Evolutionary conservation across 1,140 invertebrate genomes (phyloP).

Genomic region (Plutomurus gul): DNA sequence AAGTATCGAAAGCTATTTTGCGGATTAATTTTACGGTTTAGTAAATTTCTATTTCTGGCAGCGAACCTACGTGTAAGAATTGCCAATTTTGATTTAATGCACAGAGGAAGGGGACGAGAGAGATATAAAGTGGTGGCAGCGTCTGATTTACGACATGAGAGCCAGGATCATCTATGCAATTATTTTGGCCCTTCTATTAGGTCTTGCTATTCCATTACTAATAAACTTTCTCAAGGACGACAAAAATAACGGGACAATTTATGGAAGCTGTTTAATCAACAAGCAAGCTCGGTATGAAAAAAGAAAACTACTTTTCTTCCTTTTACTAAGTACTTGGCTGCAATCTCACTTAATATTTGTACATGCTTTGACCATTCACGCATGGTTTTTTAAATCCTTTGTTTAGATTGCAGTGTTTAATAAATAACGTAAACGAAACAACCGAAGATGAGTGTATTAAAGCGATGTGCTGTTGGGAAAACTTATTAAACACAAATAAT

Average conservation of each 20-base stretch:
- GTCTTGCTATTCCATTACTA: slow-evolving; percentile 38
- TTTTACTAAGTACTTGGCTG: neutral
- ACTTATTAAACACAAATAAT: too few relatives aligned
- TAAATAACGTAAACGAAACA: neutral
- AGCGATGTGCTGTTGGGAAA: slow-evolving; percentile 43
- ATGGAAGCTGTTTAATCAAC: slow-evolving; percentile 49
- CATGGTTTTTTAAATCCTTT: neutral
- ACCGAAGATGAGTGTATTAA: neutral
- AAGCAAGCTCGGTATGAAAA: slow-evolving; percentile 36
- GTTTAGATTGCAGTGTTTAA: slow-evolving; percentile 44
- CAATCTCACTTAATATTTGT: neutral
- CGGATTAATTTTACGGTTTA: neutral
- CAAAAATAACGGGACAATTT: neutral
- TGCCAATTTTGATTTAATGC: slow-evolving; percentile 10
- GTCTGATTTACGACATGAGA: slow-evolving; percentile 36
- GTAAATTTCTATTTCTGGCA: neutral
- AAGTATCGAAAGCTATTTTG: neutral
- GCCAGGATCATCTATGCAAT: slow-evolving; percentile 28
- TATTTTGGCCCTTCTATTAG: slow-evolving; percentile 27
- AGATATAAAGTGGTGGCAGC: slow-evolving; percentile 28
- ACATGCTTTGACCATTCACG: neutral
- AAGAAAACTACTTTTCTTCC: neutral
- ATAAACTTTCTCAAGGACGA: slow-evolving; percentile 3
- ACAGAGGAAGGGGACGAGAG: slow-evolving; percentile 23
- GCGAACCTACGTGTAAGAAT: neutral